These are phyloP conservation scores for Nasonia vitripennis DNA, from an alignment of 1,140 invertebrate genomes.

Conservation along the genomic window DNA sequence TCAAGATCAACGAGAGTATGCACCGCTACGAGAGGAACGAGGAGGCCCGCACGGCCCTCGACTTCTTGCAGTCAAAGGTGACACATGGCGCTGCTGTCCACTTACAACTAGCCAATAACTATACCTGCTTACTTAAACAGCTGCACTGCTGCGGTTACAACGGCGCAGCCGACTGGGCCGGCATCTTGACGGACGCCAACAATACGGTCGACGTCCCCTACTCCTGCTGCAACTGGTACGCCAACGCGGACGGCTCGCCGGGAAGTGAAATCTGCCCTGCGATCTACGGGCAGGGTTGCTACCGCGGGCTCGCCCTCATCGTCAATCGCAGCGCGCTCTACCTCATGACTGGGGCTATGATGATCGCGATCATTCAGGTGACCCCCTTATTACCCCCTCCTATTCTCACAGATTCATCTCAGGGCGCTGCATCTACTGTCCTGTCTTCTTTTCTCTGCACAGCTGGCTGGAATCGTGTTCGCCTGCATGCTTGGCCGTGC, in stretches of 20 bases:
- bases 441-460: slow-evolving; percentile 48
- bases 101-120: too few species aligned
- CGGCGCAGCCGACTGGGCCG: slow-evolving; percentile 79
- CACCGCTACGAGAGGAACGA: slow-evolving; percentile 74
- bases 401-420: not conserved
- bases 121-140: slow-evolving; percentile 69
- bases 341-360: slow-evolving; percentile 86
- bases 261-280: slow-evolving; percentile 50
- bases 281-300: slow-evolving; percentile 80
- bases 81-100: slow-evolving; percentile 45
- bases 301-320: slow-evolving; percentile 79
- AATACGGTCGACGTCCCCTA: slow-evolving; percentile 69
- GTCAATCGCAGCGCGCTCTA: slow-evolving; percentile 85
- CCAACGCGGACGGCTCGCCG: slow-evolving; percentile 41
- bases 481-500: slow-evolving; percentile 89
- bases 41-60: slow-evolving; percentile 76
- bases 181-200: slow-evolving; percentile 58
- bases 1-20: slow-evolving; percentile 78
- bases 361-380: slow-evolving; percentile 88
- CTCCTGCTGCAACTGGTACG: slow-evolving; percentile 75
- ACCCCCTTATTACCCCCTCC: slow-evolving; percentile 30
- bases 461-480: slow-evolving; percentile 91
- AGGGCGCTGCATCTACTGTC: not conserved
- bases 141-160: slow-evolving; percentile 85
- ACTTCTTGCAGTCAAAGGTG: slow-evolving; percentile 82